A percentile compares a stretch with the other conserved stretches of the same genome.
Evolutionary conservation across 2,797 vertebrate species (phyloP).

Genomic region (Gambusia yucatana): DNA sequence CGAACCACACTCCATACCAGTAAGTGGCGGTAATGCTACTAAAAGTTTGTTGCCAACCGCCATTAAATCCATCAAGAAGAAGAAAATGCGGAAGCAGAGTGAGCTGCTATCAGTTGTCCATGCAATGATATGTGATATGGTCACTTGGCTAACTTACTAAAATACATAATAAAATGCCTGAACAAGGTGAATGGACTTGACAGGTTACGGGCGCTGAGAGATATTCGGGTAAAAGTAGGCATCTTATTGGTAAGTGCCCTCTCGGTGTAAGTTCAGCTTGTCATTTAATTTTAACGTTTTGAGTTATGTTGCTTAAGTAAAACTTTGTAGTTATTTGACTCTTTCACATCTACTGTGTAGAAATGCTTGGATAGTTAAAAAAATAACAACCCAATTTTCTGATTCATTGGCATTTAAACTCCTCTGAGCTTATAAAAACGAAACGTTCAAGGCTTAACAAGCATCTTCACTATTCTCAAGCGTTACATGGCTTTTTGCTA

Average conservation of each 20-base stretch:
- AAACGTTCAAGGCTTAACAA: background rate
- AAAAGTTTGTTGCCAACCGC: too few species aligned
- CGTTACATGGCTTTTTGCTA: background rate
- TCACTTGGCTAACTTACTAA: background rate
- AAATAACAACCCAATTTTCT: too few species aligned
- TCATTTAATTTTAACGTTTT: background rate
- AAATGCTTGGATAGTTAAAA: background rate
- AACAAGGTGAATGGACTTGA: slow-evolving; percentile 9
- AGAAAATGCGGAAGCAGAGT: background rate
- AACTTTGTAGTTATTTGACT: background rate
- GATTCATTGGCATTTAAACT: background rate
- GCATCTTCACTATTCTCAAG: too few species aligned
- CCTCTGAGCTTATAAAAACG: background rate
- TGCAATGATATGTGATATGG: background rate
- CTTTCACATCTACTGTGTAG: too few species aligned
- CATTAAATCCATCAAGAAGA: background rate
- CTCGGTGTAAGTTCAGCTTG: background rate
- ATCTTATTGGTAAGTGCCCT: slow-evolving; percentile 20
- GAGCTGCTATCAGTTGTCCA: background rate
- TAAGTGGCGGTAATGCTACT: too few species aligned
- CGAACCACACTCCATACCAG: too few species aligned
- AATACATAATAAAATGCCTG: background rate
- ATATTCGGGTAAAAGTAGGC: slow-evolving; percentile 14
- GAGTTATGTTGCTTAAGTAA: background rate
- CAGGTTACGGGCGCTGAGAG: background rate